Base-by-base conservation (phyloP, 2,888 invertebrate species). In the Leptopilina myrica region DNA sequence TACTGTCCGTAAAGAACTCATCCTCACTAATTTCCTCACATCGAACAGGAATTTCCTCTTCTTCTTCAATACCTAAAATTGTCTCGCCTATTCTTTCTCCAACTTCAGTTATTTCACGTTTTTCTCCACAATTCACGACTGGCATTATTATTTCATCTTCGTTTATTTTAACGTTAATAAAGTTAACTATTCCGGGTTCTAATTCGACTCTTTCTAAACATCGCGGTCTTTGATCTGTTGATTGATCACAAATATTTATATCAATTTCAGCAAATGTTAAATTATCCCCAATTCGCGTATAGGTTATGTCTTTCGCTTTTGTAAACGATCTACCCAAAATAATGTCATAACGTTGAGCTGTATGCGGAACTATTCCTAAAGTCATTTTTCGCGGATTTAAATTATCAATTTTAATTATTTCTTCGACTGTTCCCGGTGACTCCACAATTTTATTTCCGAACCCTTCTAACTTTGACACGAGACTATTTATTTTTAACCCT, bases 291-390 rank as follows among this genome's bases (percentile, higher is more conserved):
- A 78, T 14, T 14, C 76, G 78, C 11, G 56, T 46, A 46, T 80
- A 76, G 2, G 40, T 49, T 11, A 80, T 12, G 49, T 80, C 78
- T 0, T 11, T 6, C 0, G 78, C 67, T 65, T 76, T 76, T 7
- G 78, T 67, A 15, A 80, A 80, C 11, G 80, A 76, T 15, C 80
- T 20, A 49, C 26, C 53, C 9, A 53, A 12, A 53, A 53, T 5
- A 53, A 53, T 53, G 6, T 53, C 53, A 12, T 49, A 40, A 8
- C 56, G 53, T 53, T 80, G 76, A 5, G 76, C 80, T 56, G 12
- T n/a, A 62, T 78, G 69, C 1, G 80, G 78, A 3, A 78, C 80
- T n/a, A 80, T 20, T 33, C 64, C n/a, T 53, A 80, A 78, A 26
- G 0, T 1, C 8, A 78, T 2, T 43, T 46, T 33, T 40, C 67